Evolutionary conservation across 2,888 invertebrate genomes (phyloP).

Genomic region (Acanthosepion lycidas): DNA sequence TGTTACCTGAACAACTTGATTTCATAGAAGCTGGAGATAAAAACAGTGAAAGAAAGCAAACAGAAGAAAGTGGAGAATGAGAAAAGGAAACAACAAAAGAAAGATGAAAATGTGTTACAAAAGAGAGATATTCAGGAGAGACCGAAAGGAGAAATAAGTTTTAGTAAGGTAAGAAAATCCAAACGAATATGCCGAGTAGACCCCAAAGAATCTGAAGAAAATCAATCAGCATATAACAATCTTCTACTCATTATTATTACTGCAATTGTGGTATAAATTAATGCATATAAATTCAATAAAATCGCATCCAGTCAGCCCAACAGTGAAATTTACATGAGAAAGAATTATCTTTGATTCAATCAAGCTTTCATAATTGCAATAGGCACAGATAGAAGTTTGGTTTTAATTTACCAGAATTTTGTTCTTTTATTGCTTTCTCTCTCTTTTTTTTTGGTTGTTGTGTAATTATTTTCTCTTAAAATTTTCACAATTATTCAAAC

Average conservation of each 20-base stretch:
- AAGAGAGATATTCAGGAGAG: not conserved
- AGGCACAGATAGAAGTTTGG: not conserved
- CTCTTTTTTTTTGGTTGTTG: not conserved
- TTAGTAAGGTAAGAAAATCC: not conserved
- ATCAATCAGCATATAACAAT: not conserved
- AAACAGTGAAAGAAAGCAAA: not conserved
- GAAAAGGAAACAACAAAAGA: not conserved
- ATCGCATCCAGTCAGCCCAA: not conserved
- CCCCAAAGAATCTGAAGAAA: not conserved
- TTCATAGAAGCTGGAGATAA: not conserved
- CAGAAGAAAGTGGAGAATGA: not conserved
- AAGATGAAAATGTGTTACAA: not conserved
- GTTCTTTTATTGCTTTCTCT: not conserved
- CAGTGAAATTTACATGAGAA: conserved; percentile 11
- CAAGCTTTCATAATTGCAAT: not conserved
- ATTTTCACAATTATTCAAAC: not conserved
- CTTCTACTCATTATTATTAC: not conserved
- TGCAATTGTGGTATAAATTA: not conserved
- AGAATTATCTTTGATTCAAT: not conserved
- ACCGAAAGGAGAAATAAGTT: not conserved
- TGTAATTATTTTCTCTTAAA: not conserved
- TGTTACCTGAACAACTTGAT: no score
- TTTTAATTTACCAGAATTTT: not conserved
- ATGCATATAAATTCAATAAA: not conserved
- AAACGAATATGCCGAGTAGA: no score